Conservation (phyloP, 2,888 invertebrate species). For the Tipula lateralis region DNA sequence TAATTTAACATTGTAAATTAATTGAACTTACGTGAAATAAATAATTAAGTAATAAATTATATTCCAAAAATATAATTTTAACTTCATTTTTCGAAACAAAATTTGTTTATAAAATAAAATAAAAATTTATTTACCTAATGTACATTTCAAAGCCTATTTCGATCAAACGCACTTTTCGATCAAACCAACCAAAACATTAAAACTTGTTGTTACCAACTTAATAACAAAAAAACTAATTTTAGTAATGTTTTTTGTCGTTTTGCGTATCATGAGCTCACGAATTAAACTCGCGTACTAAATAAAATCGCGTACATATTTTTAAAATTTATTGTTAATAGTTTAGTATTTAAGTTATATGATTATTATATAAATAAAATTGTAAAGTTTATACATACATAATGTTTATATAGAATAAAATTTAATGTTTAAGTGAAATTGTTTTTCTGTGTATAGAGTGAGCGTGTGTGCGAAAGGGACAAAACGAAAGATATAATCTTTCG, state of each 20-base stretch:
- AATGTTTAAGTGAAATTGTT: background rate
- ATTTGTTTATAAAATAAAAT: background rate
- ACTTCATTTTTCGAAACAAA: background rate
- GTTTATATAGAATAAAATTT: background rate
- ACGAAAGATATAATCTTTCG: background rate
- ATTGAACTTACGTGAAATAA: background rate
- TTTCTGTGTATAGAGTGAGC: background rate
- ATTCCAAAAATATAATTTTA: background rate
- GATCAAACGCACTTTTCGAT: background rate
- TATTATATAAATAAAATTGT: background rate
- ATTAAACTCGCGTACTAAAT: background rate
- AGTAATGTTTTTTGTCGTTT: background rate
- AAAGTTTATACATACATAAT: background rate
- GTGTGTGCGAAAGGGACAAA: background rate
- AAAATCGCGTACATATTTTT: background rate
- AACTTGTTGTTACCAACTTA: background rate
- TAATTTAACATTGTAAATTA: background rate
- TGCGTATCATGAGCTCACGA: conserved; percentile 14
- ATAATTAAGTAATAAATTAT: background rate
- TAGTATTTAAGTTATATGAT: background rate
- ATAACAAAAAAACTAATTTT: background rate
- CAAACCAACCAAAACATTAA: background rate
- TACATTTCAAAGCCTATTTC: background rate
- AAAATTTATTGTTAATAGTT: background rate
- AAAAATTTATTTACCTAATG: background rate